phyloP scores from a whole-genome alignment of 2,797 vertebrate species.

The Siniperca obscura region DNA sequence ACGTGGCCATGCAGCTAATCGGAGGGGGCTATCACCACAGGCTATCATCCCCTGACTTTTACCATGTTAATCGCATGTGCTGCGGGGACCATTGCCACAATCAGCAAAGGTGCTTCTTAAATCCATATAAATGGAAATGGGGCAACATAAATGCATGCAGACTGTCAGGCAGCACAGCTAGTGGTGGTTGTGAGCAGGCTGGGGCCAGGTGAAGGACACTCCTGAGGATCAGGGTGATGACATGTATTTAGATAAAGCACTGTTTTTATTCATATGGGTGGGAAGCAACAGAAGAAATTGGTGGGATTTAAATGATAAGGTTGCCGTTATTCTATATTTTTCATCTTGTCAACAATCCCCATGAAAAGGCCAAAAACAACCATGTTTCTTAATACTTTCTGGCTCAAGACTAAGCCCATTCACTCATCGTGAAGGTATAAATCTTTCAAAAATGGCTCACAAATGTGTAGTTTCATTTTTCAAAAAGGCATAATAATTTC shows the following conservation, averaged over 20 bases:
- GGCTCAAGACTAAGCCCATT: not conserved
- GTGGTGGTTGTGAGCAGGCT: conserved; percentile 22
- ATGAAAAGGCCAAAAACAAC: not conserved
- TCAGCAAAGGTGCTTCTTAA: conserved; percentile 73
- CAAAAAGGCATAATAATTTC: not conserved
- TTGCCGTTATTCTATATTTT: not conserved
- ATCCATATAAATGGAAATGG: conserved; percentile 80
- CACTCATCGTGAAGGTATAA: not conserved
- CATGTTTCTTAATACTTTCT: not conserved
- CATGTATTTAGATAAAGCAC: conserved; percentile 31
- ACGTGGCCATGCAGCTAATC: conserved; percentile 62
- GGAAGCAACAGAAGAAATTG: not conserved
- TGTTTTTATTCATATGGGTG: conserved; percentile 14
- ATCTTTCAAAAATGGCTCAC: not conserved
- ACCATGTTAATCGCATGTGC: conserved; percentile 77
- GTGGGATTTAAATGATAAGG: not conserved
- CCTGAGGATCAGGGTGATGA: conserved; percentile 33
- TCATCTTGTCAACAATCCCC: not conserved
- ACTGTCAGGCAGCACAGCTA: conserved; percentile 14
- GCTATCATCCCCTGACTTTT: conserved; percentile 67
- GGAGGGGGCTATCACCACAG: conserved; percentile 59
- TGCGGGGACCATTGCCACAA: conserved; percentile 68
- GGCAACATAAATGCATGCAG: conserved; percentile 54
- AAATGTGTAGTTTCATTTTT: not conserved
- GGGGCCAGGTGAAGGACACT: conserved; percentile 57